Percentiles rank a stretch among this genome's conserved stretches.
These are phyloP conservation scores for Brenthis daphne DNA, from an alignment of 2,888 invertebrate species.

Conservation along the genomic window DNA sequence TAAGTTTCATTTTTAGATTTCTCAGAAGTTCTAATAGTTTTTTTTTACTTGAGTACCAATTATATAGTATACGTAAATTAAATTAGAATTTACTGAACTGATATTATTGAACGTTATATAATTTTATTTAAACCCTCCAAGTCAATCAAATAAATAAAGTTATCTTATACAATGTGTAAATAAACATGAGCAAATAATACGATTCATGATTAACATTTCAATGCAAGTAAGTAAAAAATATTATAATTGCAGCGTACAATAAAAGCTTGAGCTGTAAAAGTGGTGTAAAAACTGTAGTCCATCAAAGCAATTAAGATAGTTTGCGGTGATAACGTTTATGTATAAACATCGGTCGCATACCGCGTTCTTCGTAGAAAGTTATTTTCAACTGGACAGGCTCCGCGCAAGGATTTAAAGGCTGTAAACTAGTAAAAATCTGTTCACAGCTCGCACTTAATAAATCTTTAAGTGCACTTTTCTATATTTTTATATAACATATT, in stretches of 20 bases:
- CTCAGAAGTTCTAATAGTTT: no score
- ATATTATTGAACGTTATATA: neutral
- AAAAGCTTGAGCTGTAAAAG: constrained; percentile 18
- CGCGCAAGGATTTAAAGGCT: constrained; percentile 19
- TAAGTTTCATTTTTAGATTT: no score
- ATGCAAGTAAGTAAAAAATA: constrained; percentile 2
- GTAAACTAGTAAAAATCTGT: neutral
- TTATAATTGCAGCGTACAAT: neutral
- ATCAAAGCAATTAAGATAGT: constrained; percentile 36
- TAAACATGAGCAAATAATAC: neutral
- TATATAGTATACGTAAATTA: no score
- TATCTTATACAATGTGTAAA: neutral
- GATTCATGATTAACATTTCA: constrained; percentile 2
- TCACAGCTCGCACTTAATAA: no score
- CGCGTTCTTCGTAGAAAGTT: constrained; percentile 31
- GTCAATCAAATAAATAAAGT: neutral
- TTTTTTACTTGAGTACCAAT: no score
- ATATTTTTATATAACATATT: no score
- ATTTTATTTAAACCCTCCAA: neutral
- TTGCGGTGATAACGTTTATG: constrained; percentile 31
- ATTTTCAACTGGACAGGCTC: constrained; percentile 29
- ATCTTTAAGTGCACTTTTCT: no score
- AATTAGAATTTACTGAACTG: no score
- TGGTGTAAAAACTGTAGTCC: constrained; percentile 24
- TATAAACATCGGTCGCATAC: constrained; percentile 30